Base-by-base conservation (phyloP, 2,113 vertebrate species). In the Malaclemys terrapin region DNA sequence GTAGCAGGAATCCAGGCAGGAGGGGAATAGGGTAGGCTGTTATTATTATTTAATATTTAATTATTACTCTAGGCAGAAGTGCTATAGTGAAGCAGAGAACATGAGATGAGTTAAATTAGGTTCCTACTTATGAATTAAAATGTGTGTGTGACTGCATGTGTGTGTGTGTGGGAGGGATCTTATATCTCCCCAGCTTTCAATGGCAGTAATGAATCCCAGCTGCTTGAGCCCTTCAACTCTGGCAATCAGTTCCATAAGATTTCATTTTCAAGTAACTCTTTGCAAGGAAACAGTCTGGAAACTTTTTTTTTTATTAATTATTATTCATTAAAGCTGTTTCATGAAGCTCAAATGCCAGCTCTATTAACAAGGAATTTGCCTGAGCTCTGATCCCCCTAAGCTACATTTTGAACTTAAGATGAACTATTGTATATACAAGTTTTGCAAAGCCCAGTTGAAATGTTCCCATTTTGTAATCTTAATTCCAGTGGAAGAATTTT, bases 321-420 rank as follows among this genome's bases (percentile, higher is more conserved):
- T 27, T 78, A 45, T 42, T 78, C 8, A 8, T 52, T 3, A 1
- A 35, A 94, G 62, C 1, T 3, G 20, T 16, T 53, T 38, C 35
- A 57, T 93, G 83, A 35, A 29, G 47, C 25, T 76, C 50, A 54
- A 65, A 25, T 5, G 5, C 54, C 88, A 20, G 80, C 56, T 75
- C 75, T 45, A 16, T 8, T 45, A 29, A 47, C 42, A 72, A n/a
- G 54, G 53, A 56, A 47, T 62, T 87, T 52, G 42, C 25, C 4
- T 6, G 14, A 38, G n/a, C 38, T 75, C 53, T n/a, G 54, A 80
- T 57, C 5, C 35, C 24, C 84, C 50, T 17, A 27, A 8, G 1
- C 59, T 35, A 14, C 1, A 0, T 49, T n/a, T 14, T 19, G n/a
- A 87, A 50, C 8, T 4, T 25, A 27, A 35, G 4, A 2, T 24